A percentile compares a stretch with the other conserved stretches of the same genome.
These are phyloP conservation scores for Distichodus sexfasciatus DNA, from an alignment of 2,797 vertebrate species.

Conservation along the genomic window DNA sequence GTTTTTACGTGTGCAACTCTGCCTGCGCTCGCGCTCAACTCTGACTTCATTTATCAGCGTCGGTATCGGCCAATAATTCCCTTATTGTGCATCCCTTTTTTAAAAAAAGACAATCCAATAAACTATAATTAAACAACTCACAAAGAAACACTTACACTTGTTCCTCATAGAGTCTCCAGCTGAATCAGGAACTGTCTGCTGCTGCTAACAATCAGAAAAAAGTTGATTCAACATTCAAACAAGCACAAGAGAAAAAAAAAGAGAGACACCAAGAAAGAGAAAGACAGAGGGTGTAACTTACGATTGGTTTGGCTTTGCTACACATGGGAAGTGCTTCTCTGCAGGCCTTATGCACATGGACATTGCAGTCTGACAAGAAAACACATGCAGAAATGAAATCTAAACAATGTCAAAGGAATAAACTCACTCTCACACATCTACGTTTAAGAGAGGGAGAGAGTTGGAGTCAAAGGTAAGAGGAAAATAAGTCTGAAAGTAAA, in stretches of 20 bases:
- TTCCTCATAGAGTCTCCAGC: slow-evolving; percentile 78
- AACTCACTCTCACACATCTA: not conserved
- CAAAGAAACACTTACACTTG: slow-evolving; percentile 74
- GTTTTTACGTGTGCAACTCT: too few species aligned
- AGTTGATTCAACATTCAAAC: not conserved
- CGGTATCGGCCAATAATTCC: too few species aligned
- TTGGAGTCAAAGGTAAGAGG: too few species aligned
- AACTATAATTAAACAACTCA: too few species aligned
- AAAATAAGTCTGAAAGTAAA: too few species aligned
- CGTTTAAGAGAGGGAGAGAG: too few species aligned
- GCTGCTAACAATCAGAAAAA: slow-evolving; percentile 48
- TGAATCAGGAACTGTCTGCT: slow-evolving; percentile 72
- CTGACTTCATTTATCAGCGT: too few species aligned
- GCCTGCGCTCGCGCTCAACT: too few species aligned
- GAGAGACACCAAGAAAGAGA: not conserved
- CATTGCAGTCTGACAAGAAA: slow-evolving; percentile 76
- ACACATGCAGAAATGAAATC: not conserved
- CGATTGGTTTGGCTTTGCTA: slow-evolving; percentile 86
- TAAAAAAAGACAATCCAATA: not conserved
- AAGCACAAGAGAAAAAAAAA: not conserved
- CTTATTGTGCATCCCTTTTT: too few species aligned
- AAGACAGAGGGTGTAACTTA: slow-evolving; percentile 49
- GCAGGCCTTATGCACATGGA: slow-evolving; percentile 86
- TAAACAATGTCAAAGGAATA: not conserved
- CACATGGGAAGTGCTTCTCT: slow-evolving; percentile 80